Evolutionary conservation across 2,888 invertebrate genomes (phyloP).

Genomic region (Myopa tessellatipennis): DNA sequence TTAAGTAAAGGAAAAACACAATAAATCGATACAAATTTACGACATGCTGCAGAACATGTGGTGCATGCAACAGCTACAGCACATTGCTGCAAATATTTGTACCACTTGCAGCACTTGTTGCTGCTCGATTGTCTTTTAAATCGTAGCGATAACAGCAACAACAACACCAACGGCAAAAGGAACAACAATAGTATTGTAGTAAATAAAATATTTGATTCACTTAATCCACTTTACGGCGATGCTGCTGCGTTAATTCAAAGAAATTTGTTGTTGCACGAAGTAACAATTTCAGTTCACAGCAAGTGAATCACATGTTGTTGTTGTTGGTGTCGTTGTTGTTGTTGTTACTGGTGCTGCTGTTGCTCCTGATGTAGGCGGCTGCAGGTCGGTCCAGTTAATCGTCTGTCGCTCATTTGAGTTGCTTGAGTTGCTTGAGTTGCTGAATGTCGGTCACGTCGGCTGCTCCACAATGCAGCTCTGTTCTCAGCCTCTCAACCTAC

Average conservation of each 20-base stretch:
- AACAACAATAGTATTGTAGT: slow-evolving; percentile 4
- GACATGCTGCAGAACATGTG: slow-evolving; percentile 50
- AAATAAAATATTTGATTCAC: slow-evolving; percentile 16
- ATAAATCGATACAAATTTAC: slow-evolving; percentile 52
- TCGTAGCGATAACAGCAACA: background rate
- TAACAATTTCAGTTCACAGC: too few species aligned
- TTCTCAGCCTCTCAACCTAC: slow-evolving; percentile 35
- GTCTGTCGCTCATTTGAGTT: slow-evolving; percentile 4
- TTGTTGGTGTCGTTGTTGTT: background rate
- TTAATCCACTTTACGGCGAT: slow-evolving; percentile 14
- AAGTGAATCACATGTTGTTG: background rate
- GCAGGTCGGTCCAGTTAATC: background rate
- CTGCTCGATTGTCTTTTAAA: slow-evolving; percentile 24
- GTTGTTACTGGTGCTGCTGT: background rate
- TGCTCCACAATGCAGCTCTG: slow-evolving; percentile 1
- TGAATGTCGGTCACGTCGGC: slow-evolving; percentile 27
- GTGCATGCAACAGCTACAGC: slow-evolving; percentile 32
- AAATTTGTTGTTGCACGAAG: background rate
- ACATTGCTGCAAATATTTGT: background rate
- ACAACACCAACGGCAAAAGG: background rate
- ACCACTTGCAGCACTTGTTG: slow-evolving; percentile 34
- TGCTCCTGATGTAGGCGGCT: slow-evolving; percentile 12
- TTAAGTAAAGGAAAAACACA: slow-evolving; percentile 36
- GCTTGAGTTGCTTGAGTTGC: background rate
- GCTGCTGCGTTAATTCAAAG: background rate